phyloP scores from a whole-genome alignment of 2,888 invertebrate species.

The Germaria angustata region DNA sequence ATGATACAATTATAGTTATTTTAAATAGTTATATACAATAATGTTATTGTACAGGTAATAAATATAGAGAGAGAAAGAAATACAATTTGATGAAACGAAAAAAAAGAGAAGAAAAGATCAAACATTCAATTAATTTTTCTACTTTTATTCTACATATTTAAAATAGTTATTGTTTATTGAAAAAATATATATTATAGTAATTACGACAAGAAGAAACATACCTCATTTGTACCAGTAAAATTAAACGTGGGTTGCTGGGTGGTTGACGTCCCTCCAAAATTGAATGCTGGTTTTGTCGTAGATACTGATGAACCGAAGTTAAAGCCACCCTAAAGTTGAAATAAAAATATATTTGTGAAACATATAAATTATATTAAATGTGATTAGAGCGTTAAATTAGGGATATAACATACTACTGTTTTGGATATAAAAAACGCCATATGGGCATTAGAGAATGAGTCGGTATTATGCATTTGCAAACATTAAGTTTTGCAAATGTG shows the following conservation, averaged over 20 bases:
- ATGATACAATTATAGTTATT: constrained; percentile 52
- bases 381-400: no score
- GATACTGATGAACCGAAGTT: constrained; percentile 64
- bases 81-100: constrained; percentile 39
- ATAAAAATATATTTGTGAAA: constrained; percentile 11
- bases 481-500: no score
- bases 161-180: constrained; percentile 17
- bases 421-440: no score
- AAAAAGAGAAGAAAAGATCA: constrained; percentile 59
- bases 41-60: constrained; percentile 29
- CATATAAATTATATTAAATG: no score
- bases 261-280: constrained; percentile 71
- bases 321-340: constrained; percentile 64
- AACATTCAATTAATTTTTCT: constrained; percentile 55
- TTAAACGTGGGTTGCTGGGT: constrained; percentile 73
- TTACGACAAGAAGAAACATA: constrained; percentile 57
- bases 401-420: no score
- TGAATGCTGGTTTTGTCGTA: constrained; percentile 73
- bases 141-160: constrained; percentile 19
- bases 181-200: background rate
- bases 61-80: constrained; percentile 36
- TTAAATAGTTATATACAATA: constrained; percentile 40
- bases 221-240: constrained; percentile 73
- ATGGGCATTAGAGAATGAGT: no score
- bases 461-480: no score